Percentiles rank a stretch among this genome's conserved stretches.
Evolutionary conservation across 2,797 vertebrate genomes (phyloP).

Genomic region (Valencia hispanica): DNA sequence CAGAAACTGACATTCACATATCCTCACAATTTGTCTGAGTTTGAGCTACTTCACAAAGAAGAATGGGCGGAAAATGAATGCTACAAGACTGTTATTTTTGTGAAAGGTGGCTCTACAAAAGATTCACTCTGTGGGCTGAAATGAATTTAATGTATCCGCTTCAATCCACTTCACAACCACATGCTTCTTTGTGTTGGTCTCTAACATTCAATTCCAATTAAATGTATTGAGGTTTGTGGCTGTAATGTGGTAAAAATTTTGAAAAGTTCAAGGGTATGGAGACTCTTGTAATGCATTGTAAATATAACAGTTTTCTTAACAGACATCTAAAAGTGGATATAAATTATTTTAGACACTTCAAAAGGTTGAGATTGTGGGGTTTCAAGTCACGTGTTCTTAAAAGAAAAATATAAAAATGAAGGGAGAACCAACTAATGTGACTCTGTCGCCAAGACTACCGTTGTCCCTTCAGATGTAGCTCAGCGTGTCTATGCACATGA

Average conservation of each 20-base stretch:
- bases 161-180: too few relatives aligned
- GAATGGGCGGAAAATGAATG: too few relatives aligned
- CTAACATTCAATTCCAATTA: too few relatives aligned
- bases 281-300: background rate
- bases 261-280: background rate
- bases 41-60: too few relatives aligned
- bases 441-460: conserved; percentile 69
- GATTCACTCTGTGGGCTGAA: too few relatives aligned
- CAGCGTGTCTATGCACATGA: background rate
- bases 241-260: background rate
- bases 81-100: too few relatives aligned
- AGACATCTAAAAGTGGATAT: background rate
- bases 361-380: background rate
- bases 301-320: background rate
- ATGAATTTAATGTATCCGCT: too few relatives aligned
- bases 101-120: too few relatives aligned
- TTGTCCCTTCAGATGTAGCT: conserved; percentile 51
- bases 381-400: background rate
- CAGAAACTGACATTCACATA: too few relatives aligned
- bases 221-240: too few relatives aligned
- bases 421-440: conserved; percentile 34
- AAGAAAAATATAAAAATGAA: conserved; percentile 22
- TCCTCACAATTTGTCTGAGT: too few relatives aligned
- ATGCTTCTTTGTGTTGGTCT: too few relatives aligned
- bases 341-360: background rate